Evolutionary conservation across 2,797 vertebrate species (phyloP).

Genomic region (Melopsittacus undulatus): DNA sequence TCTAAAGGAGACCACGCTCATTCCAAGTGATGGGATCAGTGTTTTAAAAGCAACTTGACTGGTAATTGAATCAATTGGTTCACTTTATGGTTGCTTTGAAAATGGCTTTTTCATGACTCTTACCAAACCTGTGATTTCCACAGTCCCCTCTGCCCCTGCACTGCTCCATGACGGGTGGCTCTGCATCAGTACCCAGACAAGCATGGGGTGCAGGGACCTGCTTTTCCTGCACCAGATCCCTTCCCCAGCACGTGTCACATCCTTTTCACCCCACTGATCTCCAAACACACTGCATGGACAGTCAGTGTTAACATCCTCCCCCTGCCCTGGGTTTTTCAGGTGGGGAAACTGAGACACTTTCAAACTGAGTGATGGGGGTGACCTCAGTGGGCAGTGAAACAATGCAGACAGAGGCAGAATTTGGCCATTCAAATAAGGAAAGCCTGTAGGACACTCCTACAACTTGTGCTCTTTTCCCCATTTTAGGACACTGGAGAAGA

Average conservation of each 20-base stretch:
- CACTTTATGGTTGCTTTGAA: neutral
- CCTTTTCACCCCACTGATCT: neutral
- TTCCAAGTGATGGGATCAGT: neutral
- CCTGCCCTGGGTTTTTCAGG: rapidly evolving
- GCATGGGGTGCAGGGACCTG: neutral
- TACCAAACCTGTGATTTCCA: neutral
- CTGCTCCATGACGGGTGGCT: neutral
- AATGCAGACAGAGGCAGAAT: neutral
- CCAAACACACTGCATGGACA: rapidly evolving
- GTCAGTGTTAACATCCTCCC: neutral
- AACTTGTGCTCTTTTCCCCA: neutral
- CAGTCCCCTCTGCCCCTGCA: neutral
- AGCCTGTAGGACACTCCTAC: neutral
- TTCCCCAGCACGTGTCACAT: neutral
- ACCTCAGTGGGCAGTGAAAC: neutral
- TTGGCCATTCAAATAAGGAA: neutral
- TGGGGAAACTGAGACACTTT: neutral
- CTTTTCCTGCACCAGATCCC: neutral
- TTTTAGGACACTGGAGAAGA: neutral
- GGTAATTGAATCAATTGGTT: neutral
- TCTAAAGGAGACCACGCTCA: neutral
- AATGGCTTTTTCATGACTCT: neutral
- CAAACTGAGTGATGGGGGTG: rapidly evolving
- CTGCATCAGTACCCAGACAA: rapidly evolving
- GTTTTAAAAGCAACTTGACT: neutral